These are phyloP conservation scores for Lateolabrax maculatus DNA, from an alignment of 2,797 vertebrate genomes.

Conservation along the genomic window DNA sequence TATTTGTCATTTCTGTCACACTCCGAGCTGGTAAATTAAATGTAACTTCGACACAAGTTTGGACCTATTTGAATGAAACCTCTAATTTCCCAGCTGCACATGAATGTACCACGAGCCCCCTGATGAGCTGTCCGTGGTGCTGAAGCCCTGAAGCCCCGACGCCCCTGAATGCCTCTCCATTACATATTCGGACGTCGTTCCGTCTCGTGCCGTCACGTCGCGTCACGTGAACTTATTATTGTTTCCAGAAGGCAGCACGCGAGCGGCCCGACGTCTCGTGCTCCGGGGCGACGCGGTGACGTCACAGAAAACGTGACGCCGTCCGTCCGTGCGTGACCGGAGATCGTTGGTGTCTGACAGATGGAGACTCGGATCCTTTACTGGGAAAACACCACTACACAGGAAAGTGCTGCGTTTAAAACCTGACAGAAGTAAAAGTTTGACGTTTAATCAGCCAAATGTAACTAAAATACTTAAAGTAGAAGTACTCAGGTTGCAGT, in stretches of 20 bases:
- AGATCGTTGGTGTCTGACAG: constrained; percentile 33
- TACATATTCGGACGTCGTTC: neutral
- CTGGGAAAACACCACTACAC: too few relatives aligned
- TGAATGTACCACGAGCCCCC: constrained; percentile 17
- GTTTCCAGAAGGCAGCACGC: neutral
- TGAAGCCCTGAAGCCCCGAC: constrained; percentile 25
- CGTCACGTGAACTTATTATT: neutral
- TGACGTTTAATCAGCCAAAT: too few relatives aligned
- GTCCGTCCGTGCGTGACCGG: neutral
- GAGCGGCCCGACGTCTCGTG: constrained; percentile 13
- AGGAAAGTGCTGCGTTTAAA: too few relatives aligned
- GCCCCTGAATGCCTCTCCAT: neutral
- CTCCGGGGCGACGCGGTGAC: constrained; percentile 14
- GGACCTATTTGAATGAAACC: rapidly evolving
- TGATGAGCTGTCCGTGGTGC: constrained; percentile 62
- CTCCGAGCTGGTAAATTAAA: neutral
- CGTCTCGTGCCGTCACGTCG: neutral
- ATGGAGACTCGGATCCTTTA: neutral
- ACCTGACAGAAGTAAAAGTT: too few relatives aligned
- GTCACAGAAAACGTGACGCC: constrained; percentile 33
- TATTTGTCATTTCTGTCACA: neutral
- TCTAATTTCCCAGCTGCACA: neutral
- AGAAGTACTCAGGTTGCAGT: too few relatives aligned
- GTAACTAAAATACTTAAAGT: too few relatives aligned
- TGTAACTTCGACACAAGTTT: neutral